Percentiles rank a stretch among this genome's conserved stretches.
These are phyloP conservation scores for Hoplias malabaricus DNA, from an alignment of 2,113 vertebrate species.

Conservation along the genomic window DNA sequence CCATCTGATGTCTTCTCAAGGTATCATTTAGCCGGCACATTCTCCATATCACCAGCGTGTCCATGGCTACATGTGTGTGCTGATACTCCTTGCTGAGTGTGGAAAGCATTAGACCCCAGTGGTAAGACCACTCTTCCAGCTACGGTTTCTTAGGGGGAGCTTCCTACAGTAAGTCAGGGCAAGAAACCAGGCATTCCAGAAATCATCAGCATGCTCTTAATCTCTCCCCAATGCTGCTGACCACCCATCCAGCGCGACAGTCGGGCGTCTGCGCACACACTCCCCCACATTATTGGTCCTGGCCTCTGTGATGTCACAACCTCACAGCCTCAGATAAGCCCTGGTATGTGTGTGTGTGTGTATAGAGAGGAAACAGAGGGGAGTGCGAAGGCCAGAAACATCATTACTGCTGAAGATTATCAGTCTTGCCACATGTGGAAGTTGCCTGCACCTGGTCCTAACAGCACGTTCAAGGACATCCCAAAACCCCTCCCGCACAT, in stretches of 20 bases:
- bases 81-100: slow-evolving; percentile 29
- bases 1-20: not conserved
- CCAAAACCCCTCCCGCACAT: not conserved
- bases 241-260: slow-evolving; percentile 48
- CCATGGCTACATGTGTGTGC: not conserved
- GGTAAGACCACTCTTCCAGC: slow-evolving; percentile 1
- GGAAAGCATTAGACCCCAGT: slow-evolving; percentile 25
- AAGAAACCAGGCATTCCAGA: slow-evolving; percentile 47
- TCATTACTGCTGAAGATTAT: slow-evolving; percentile 45
- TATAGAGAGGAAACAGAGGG: not conserved
- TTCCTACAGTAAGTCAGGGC: slow-evolving; percentile 29
- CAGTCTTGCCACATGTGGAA: not conserved
- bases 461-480: slow-evolving; percentile 5
- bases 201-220: slow-evolving; percentile 51
- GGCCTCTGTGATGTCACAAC: slow-evolving; percentile 32
- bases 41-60: not conserved
- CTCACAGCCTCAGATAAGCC: slow-evolving; percentile 29
- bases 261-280: slow-evolving; percentile 12
- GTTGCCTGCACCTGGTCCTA: slow-evolving; percentile 35
- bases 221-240: slow-evolving; percentile 44
- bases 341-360: slow-evolving; percentile 9
- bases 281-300: not conserved
- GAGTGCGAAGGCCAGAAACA: slow-evolving; percentile 43
- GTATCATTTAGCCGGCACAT: slow-evolving; percentile 35
- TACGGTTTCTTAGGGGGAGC: not conserved